Percentiles rank a stretch among this genome's conserved stretches.
These are phyloP conservation scores for Mamestra configurata DNA, from an alignment of 1,140 invertebrate genomes.

Conservation along the genomic window DNA sequence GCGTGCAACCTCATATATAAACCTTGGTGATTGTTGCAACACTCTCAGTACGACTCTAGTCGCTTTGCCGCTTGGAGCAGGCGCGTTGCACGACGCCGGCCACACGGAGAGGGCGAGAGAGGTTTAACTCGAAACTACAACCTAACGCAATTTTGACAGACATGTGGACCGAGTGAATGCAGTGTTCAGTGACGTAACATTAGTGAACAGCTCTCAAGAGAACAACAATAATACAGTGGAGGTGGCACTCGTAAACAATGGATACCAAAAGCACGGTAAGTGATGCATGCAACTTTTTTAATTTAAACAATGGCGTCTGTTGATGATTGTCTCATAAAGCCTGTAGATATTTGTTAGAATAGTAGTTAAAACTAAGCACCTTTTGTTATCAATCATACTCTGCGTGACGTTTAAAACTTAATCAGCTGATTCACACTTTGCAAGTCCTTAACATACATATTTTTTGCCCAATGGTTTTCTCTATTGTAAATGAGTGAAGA, in stretches of 20 bases:
- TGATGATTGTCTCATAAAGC: not conserved
- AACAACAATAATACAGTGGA: constrained; percentile 67
- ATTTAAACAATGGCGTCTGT: constrained; percentile 36
- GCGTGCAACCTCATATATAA: constrained; percentile 85
- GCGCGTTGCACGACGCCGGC: constrained; percentile 78
- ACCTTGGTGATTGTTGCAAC: constrained; percentile 83
- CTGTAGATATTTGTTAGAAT: not conserved
- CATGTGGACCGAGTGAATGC: constrained; percentile 83
- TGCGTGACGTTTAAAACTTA: not conserved
- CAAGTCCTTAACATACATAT: not conserved
- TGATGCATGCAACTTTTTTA: constrained; percentile 53
- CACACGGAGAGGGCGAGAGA: constrained; percentile 88
- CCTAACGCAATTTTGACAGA: constrained; percentile 69
- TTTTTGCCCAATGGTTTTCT: not conserved
- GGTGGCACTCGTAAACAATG: constrained; percentile 75
- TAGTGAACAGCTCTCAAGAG: constrained; percentile 69
- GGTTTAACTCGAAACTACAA: constrained; percentile 69
- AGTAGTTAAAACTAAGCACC: not conserved
- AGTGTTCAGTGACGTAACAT: constrained; percentile 84
- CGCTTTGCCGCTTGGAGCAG: constrained; percentile 87
- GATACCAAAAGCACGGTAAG: constrained; percentile 82
- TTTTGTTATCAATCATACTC: not conserved
- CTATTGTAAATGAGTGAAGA: not conserved
- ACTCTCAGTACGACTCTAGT: constrained; percentile 88
- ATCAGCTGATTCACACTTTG: not conserved